Base-by-base conservation (phyloP, 2,797 vertebrate genomes). In the Bufotes viridis region DNA sequence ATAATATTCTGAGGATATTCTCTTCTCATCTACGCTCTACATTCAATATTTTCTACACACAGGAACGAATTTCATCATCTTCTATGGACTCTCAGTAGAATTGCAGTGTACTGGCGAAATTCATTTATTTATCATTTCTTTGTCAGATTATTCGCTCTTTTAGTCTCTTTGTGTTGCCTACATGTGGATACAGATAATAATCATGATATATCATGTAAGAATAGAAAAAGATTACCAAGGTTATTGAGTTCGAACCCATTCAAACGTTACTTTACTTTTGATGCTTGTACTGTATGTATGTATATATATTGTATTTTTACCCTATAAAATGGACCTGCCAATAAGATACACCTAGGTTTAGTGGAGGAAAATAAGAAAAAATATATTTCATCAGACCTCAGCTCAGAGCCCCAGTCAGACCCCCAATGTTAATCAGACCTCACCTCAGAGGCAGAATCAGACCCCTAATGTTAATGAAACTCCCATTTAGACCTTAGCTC, bases 111-210 rank as follows among this genome's bases (percentile, higher is more conserved):
- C 49, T 24, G 53, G 29, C 9, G 55, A 83, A 70, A 83, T 87
- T 78, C 42, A 86, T 89, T 83, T 89, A 85, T 74, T 88, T 85
- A 70, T 84, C 76, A 85, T 80, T 88, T 85, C 72, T 87, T 86
- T 86, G 84, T 53, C 61, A 87, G 69, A 86, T 86, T 86, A 81
- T 78, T 87, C 42, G n/a, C 18, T 58, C 74, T 78, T 83, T 85
- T 87, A 83, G 79, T 82, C 60, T 82, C 14, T 69, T 78, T 78
- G 70, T 78, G 88, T n/a, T n/a, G 58, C 63, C 84, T 72, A 72
- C 14, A 42, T 51, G 53, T 72, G 42, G 34, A 61, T 63, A 61
- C 61, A 86, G 53, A 78, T 70, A 63, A 20, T 82, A 55, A 67
- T 87, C 69, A 78, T 51, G 70, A 53, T 75, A 81, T 61, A 60